Percentiles rank a stretch among this genome's conserved stretches.
Conservation (phyloP, 2,113 vertebrate species). For the Pycnonotus jocosus region DNA sequence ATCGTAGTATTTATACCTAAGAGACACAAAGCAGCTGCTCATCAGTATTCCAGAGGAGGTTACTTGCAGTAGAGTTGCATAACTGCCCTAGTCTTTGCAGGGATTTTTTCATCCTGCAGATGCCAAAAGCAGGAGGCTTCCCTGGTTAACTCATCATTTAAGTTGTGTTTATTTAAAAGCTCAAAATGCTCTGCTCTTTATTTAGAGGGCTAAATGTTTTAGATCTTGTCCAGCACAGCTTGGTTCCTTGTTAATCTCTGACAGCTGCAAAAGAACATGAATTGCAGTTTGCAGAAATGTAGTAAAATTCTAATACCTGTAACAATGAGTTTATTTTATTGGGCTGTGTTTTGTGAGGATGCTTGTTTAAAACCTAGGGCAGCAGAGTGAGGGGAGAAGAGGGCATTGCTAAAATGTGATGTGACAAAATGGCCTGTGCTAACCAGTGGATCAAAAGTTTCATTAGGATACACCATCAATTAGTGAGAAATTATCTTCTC, state of each 20-base stretch:
- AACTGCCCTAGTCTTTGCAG: conserved; percentile 80
- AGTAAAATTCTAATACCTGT: background rate
- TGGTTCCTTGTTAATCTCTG: background rate
- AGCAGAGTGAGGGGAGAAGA: background rate
- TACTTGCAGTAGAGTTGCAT: conserved; percentile 84
- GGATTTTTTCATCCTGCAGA: conserved; percentile 31
- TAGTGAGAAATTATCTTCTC: background rate
- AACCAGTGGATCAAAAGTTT: background rate
- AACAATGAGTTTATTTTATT: background rate
- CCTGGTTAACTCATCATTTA: conserved; percentile 30
- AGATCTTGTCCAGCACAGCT: background rate
- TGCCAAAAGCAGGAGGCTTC: conserved; percentile 36
- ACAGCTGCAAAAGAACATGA: background rate
- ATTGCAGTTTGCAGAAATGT: background rate
- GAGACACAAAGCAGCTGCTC: conserved; percentile 62
- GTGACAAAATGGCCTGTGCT: background rate
- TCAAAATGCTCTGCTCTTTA: background rate
- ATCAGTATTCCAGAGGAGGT: conserved; percentile 82
- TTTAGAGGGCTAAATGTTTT: background rate
- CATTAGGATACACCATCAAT: background rate
- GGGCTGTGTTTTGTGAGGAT: background rate
- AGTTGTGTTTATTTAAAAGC: background rate
- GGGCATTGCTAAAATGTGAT: background rate
- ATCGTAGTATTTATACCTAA: conserved; percentile 35
- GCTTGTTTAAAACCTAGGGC: background rate